Base-by-base conservation (phyloP, 1,140 invertebrate species). In the Arion vulgaris region DNA sequence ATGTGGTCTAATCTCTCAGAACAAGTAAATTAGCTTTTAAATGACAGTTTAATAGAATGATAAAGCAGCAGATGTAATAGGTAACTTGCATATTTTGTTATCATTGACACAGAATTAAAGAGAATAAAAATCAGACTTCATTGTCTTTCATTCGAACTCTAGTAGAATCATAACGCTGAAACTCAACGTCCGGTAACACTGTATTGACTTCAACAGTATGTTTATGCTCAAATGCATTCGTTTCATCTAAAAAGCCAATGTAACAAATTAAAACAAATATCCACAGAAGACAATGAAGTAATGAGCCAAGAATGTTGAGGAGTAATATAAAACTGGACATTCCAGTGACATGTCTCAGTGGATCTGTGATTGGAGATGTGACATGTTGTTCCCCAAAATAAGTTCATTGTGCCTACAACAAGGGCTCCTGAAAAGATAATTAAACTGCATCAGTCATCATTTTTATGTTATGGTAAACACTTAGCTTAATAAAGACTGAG, bases 161-260 rank as follows among this genome's bases (percentile, higher is more conserved):
- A 66, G n/a, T n/a, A n/a, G 62, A 2, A 66, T 66, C 62, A 32
- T 15, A 66, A 7, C 32, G 62, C 28, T 66, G 62, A 32, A 66
- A 32, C 32, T 66, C 62, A n/a, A 66, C 11, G 19, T 66, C 17
- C 0, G 62, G 62, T 57, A 57, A 17, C 9, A 57, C 19, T 2
- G 28, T 32, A 23, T 28, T 66, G 7, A 17, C 2, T 32, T 34
- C 62, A 66, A 17, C n/a, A 32, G 28, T 66, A 32, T 32, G 62
- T 32, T 66, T 1, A 2, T 34, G 7, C n/a, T 32, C 62, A 49
- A 39, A 28, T 41, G 71, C 38, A 39, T 23, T 39, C 7, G 74
- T 53, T 39, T 81, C 80, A 69, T 81, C 80, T 51, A 81, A 26
- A 36, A 81, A 74, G 45, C 80, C 80, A n/a, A 81, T 38, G 51